A percentile compares a stretch with the other conserved stretches of the same genome.
Evolutionary conservation across 2,888 invertebrate genomes (phyloP).

Genomic region (Lordiphosa fenestrarum): DNA sequence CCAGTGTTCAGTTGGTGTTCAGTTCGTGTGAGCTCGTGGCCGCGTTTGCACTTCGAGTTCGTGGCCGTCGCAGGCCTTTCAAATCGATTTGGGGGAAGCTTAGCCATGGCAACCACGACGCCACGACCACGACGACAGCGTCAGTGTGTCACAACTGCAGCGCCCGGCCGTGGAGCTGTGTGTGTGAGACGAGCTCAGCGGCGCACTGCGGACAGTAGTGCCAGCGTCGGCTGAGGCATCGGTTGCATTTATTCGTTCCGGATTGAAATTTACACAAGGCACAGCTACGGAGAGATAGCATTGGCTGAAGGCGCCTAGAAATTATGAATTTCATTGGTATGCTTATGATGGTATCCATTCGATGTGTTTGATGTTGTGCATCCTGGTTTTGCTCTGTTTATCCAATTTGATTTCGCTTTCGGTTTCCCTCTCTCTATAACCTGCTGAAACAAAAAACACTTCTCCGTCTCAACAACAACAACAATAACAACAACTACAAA

Average conservation of each 20-base stretch:
- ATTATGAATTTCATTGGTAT: slow-evolving; percentile 81
- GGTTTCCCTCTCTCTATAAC: slow-evolving; percentile 19
- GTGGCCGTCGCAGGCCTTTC: slow-evolving; percentile 38
- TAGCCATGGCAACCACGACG: slow-evolving; percentile 52
- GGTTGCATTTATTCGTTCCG: slow-evolving; percentile 40
- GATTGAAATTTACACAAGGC: slow-evolving; percentile 32
- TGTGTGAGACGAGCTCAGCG: slow-evolving; percentile 23
- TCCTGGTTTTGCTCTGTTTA: slow-evolving; percentile 27
- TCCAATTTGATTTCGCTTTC: slow-evolving; percentile 24
- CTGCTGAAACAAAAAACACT: slow-evolving; percentile 16
- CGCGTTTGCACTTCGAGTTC: slow-evolving; percentile 58
- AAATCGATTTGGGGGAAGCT: slow-evolving; percentile 45
- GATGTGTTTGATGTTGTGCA: slow-evolving; percentile 31
- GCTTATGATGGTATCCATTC: slow-evolving; percentile 24
- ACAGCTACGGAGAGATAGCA: slow-evolving; percentile 79
- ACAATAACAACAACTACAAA: slow-evolving; percentile 28
- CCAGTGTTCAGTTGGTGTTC: slow-evolving; percentile 36
- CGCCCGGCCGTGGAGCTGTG: slow-evolving; percentile 26
- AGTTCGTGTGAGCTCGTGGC: slow-evolving; percentile 68
- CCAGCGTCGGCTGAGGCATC: slow-evolving; percentile 43
- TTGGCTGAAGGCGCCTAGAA: slow-evolving; percentile 80
- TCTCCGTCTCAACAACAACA: slow-evolving; percentile 14
- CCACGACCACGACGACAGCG: slow-evolving; percentile 16
- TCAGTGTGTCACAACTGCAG: slow-evolving; percentile 61
- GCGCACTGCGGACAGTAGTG: slow-evolving; percentile 41